phyloP scores from a whole-genome alignment of 2,888 invertebrate genomes.

The Melieria omissa region DNA sequence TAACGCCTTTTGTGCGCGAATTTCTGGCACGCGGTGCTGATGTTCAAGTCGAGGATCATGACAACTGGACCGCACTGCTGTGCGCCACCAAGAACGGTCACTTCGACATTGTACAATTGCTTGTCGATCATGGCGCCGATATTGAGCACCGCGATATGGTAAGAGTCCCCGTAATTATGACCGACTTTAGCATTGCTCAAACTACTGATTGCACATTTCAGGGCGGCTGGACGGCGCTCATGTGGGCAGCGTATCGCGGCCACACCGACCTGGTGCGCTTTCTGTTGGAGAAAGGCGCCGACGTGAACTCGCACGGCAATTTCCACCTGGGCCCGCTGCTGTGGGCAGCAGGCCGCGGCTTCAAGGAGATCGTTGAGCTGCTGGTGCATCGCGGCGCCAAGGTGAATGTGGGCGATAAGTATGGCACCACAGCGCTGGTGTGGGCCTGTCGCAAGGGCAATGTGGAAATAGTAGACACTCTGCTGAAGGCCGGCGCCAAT shows the following conservation, averaged over 20 bases:
- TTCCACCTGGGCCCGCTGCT: conserved; percentile 89
- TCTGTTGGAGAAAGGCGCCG: conserved; percentile 87
- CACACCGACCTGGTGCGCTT: conserved; percentile 79
- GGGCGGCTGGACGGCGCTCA: conserved; percentile 97
- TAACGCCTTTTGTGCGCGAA: conserved; percentile 83
- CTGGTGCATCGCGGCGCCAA: conserved; percentile 90
- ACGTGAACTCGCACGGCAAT: conserved; percentile 95
- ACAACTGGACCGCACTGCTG: conserved; percentile 92
- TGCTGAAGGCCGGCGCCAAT: conserved; percentile 87
- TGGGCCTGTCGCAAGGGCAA: conserved; percentile 96
- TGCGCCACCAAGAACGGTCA: conserved; percentile 93
- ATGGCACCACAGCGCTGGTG: conserved; percentile 94
- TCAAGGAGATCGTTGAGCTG: conserved; percentile 84
- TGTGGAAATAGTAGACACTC: conserved; percentile 81
- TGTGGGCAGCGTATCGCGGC: conserved; percentile 98
- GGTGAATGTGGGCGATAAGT: conserved; percentile 94
- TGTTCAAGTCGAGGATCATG: conserved; percentile 89
- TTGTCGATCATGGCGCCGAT: conserved; percentile 86
- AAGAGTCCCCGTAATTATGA: conserved; percentile 49
- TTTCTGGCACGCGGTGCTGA: conserved; percentile 92
- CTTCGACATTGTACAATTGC: conserved; percentile 80
- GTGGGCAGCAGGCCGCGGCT: conserved; percentile 95
- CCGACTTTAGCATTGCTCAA: neutral
- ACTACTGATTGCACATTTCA: conserved; percentile 58
- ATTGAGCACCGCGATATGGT: conserved; percentile 91